phyloP scores from a whole-genome alignment of 2,888 invertebrate genomes.

The Lasioglossum figueresi region DNA sequence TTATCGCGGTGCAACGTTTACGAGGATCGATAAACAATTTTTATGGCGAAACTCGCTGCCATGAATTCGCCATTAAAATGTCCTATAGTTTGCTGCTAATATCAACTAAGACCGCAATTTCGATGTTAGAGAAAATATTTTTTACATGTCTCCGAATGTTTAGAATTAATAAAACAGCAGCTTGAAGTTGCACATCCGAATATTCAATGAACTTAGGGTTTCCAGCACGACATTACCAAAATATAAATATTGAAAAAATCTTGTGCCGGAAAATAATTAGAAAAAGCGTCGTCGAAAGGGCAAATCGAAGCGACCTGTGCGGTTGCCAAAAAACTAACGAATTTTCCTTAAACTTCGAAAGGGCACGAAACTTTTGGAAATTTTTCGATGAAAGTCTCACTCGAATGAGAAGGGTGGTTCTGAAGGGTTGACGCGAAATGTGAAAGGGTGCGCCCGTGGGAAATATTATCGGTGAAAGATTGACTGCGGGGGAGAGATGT shows the following conservation, averaged over 20 bases:
- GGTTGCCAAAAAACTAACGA: neutral
- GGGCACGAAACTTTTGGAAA: neutral
- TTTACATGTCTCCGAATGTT: too few species aligned
- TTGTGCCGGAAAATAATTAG: neutral
- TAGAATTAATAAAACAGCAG: too few species aligned
- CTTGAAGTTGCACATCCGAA: too few species aligned
- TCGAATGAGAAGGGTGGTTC: neutral
- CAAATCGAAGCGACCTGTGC: neutral
- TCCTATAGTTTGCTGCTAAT: neutral
- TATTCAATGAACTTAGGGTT: too few species aligned
- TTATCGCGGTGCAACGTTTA: constrained; percentile 15
- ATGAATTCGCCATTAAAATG: neutral
- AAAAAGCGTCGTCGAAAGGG: constrained; percentile 24
- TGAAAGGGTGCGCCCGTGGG: neutral
- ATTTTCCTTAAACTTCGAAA: neutral
- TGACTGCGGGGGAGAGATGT: neutral
- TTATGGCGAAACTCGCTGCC: neutral
- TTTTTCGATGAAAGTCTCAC: neutral
- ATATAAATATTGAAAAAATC: neutral
- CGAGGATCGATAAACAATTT: constrained; percentile 12
- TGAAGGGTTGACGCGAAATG: neutral
- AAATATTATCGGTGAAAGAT: constrained; percentile 27
- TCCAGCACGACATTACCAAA: too few species aligned
- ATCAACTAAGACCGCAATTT: neutral
- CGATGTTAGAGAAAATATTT: neutral